Base-by-base conservation (phyloP, 2,888 invertebrate species). In the Drosophila mercatorum region DNA sequence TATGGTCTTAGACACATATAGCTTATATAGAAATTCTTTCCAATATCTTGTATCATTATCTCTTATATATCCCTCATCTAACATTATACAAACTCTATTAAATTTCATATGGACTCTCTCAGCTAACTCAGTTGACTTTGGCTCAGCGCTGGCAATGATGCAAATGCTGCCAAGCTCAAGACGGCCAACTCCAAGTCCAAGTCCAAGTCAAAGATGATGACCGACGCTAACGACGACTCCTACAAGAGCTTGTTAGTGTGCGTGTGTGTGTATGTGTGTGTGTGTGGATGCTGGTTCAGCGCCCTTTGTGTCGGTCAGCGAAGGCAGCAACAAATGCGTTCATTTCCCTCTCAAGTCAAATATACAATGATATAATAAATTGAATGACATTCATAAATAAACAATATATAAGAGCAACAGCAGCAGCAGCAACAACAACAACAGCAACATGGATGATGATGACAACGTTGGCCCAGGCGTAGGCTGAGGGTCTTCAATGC, bases 361-460 rank as follows among this genome's bases (percentile, higher is more conserved):
- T 83, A 86, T 80, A 78, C 83, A 89, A 78, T 81, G 83, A 86
- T 89, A 91, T 91, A 90, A 91, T 91, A 91, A 91, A 91, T 91
- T 91, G 91, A 91, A 91, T 90, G 91, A 91, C 91, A 91, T 91
- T 91, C 91, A 91, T 91, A 91, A 91, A 91, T 91, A 91, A 91
- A 91, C 86, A 91, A 91, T 89, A 91, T 91, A 81, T 83, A 78
- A 75, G 74, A 68, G 43, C 71, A 44, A 43, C 60, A 53, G 22
- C 72, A 51, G 5, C 49, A 68, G 40, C 71, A 44, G 31, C 60
- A 53, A 0, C 31, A 31, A 5, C 28, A 28, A 5, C 28, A 28
- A n/a, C 47, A 47, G 10, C 28, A 49, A n/a, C 72, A 17, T 49
- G 56, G 49, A 52, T 31, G 53, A 47, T 49, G 57, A 66, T 61